Percentiles rank a stretch among this genome's conserved stretches.
These are phyloP conservation scores for Drosophila quadrilineata DNA, from an alignment of 1,140 invertebrate species.

Conservation along the genomic window DNA sequence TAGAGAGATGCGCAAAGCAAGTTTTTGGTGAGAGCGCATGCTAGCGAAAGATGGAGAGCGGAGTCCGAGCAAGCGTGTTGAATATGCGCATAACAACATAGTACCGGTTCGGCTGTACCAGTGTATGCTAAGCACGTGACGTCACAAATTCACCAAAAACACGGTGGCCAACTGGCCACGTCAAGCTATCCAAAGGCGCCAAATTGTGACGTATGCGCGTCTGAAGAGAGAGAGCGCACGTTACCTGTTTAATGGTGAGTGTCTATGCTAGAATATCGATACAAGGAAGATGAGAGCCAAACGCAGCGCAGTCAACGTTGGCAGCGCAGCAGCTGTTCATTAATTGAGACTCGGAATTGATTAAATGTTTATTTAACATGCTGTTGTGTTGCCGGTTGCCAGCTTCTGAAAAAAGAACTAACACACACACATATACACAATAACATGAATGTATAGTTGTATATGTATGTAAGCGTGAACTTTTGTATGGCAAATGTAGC, in stretches of 20 bases:
- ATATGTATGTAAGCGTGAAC: too few relatives aligned
- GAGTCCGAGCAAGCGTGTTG: too few relatives aligned
- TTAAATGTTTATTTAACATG: conserved; percentile 68
- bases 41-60: neutral
- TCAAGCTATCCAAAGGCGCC: too few relatives aligned
- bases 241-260: conserved; percentile 1
- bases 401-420: conserved; percentile 20
- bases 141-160: too few relatives aligned
- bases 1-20: neutral
- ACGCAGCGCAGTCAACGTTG: conserved; percentile 32
- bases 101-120: too few relatives aligned
- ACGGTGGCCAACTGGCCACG: too few relatives aligned
- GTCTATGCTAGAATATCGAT: too few relatives aligned
- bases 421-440: neutral
- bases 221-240: conserved; percentile 7
- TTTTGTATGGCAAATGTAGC: too few relatives aligned
- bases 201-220: neutral
- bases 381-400: conserved; percentile 42
- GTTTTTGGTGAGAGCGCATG: neutral
- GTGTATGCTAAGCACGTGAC: too few relatives aligned
- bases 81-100: too few relatives aligned
- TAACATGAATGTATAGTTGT: neutral
- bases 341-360: conserved; percentile 58
- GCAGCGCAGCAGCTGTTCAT: conserved; percentile 29
- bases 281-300: conserved; percentile 7